Evolutionary conservation across 2,888 invertebrate species (phyloP), one percentile per base, ranked within the genome.

Genomic region (Acanthosepion lycidas): DNA sequence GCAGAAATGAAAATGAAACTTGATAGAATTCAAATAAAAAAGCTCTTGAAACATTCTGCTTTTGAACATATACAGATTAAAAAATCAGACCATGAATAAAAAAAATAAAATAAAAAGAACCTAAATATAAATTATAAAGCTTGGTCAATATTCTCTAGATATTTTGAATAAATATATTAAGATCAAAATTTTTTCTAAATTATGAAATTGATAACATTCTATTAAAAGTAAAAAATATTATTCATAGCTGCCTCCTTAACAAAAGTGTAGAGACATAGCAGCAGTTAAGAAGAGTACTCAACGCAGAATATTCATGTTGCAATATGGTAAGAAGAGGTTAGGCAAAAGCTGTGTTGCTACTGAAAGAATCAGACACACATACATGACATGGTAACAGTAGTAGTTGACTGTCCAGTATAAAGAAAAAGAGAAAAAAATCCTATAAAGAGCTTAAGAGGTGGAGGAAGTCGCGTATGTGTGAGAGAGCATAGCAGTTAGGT

Each of bases 321-420:
- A 78, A 78, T 64, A 59, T 20, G 6, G 8, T 8, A 78, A 78
- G 78, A 78, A 78, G 78, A 78, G 78, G 78, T 78, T 78, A 78
- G 78, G n/a, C n/a, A 15, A 78, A 78, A 33, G 78, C 78, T 78
- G n/a, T 78, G n/a, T 78, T 78, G n/a, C 78, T 78, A 78, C 78
- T 78, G 78, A 78, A n/a, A 78, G n/a, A 78, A 15, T 33, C 78
- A 78, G 78, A 78, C 78, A 78, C n/a, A n/a, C 78, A 78, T 20
- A 59, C 59, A 59, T 20, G 59, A 59, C 59, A 59, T 59, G 59
- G 59, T 59, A 59, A 0, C 59, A 59, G 59, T 59, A 78, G 78
- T 78, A 78, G 78, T 78, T n/a, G 78, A 78, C 78, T 78, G 78
- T 78, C 78, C 78, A n/a, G 78, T 78, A 78, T n/a, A 78, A n/a